phyloP scores from a whole-genome alignment of 1,140 invertebrate species.

The Nylanderia fulva region DNA sequence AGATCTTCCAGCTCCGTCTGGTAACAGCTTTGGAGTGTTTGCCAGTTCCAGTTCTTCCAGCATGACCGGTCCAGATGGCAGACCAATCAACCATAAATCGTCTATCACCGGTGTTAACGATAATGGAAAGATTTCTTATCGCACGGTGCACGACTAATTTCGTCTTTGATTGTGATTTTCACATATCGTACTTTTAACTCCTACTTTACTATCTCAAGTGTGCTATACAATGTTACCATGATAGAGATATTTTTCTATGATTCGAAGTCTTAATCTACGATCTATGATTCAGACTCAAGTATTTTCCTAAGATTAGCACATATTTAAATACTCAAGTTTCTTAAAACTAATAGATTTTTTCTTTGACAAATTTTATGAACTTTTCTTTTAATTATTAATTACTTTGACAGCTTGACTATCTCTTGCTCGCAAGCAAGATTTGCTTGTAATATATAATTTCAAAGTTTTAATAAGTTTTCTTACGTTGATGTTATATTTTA shows the following conservation, averaged over 20 bases:
- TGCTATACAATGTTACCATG: neutral
- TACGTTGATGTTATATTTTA: neutral
- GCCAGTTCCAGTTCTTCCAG: constrained; percentile 87
- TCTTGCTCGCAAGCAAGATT: neutral
- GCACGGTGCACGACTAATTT: constrained; percentile 85
- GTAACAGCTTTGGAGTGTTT: constrained; percentile 87
- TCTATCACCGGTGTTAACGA: constrained; percentile 90
- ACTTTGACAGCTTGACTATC: neutral
- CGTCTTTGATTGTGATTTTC: neutral
- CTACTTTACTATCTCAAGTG: neutral
- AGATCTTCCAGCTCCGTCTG: constrained; percentile 77
- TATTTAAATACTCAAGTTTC: constrained; percentile 27
- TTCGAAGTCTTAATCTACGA: neutral
- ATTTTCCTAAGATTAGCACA: constrained; percentile 7
- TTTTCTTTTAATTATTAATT: neutral
- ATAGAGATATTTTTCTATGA: constrained; percentile 7
- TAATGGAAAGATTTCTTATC: constrained; percentile 89
- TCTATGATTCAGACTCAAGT: neutral
- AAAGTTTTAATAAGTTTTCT: neutral
- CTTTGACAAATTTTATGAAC: neutral
- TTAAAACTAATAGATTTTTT: neutral
- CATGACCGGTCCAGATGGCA: constrained; percentile 87
- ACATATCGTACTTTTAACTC: neutral
- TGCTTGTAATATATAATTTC: neutral
- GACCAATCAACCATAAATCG: constrained; percentile 85